Conservation (phyloP, 2,113 vertebrate genomes). For the Chauna torquata region DNA sequence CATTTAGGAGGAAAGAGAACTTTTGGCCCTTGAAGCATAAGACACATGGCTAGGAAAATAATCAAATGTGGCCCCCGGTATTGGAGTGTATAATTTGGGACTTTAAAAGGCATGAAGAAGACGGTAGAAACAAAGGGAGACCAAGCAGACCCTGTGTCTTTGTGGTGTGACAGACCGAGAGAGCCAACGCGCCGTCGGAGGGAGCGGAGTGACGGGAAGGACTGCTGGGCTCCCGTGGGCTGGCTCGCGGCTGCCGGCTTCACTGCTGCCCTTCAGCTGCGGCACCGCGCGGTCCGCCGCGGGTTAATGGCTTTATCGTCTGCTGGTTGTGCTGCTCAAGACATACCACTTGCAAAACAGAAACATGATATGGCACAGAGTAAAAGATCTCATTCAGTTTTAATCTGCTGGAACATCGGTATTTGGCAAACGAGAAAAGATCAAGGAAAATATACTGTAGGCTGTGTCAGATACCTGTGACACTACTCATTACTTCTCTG, state of each 20-base stretch:
- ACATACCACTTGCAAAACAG: background rate
- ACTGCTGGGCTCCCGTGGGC: background rate
- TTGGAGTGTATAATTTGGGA: background rate
- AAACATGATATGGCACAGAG: background rate
- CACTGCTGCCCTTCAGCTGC: background rate
- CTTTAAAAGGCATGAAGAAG: background rate
- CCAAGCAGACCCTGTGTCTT: background rate
- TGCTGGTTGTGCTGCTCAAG: background rate
- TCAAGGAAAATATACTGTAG: background rate
- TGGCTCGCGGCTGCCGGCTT: fast-evolving
- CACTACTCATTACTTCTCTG: background rate
- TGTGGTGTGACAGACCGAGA: fast-evolving
- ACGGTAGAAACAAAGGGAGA: background rate
- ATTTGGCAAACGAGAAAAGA: constrained; percentile 5
- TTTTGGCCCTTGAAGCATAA: background rate
- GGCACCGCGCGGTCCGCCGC: fast-evolving
- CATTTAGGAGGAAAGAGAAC: background rate
- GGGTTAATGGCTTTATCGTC: background rate
- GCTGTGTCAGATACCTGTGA: background rate
- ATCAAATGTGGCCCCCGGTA: background rate
- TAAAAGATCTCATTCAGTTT: background rate
- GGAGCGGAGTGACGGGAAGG: background rate
- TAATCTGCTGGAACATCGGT: background rate
- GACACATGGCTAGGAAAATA: background rate
- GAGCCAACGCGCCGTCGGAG: background rate